Conservation (phyloP, 2,888 invertebrate genomes). For the Halocaridina rubra region DNA sequence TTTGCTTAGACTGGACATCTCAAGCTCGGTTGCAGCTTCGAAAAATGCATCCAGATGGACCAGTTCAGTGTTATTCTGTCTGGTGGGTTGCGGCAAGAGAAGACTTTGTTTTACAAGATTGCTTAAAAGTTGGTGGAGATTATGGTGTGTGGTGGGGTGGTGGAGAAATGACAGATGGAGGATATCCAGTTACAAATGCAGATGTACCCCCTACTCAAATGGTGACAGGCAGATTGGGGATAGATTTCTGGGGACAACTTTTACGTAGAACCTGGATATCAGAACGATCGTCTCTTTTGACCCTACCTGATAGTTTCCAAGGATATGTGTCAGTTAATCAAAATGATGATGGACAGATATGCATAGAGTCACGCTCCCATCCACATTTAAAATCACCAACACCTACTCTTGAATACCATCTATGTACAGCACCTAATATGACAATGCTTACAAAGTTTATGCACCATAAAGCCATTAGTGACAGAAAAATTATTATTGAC, state of each 20-base stretch:
- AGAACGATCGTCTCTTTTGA: slow-evolving; percentile 40
- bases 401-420: slow-evolving; percentile 37
- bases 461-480: slow-evolving; percentile 11
- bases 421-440: slow-evolving; percentile 49
- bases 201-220: slow-evolving; percentile 9
- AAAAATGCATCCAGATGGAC: slow-evolving; percentile 17
- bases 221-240: slow-evolving; percentile 49
- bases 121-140: slow-evolving; percentile 13
- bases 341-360: slow-evolving; percentile 13
- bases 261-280: slow-evolving; percentile 53
- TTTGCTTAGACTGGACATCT: slow-evolving; percentile 52
- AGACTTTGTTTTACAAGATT: slow-evolving; percentile 51
- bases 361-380: slow-evolving; percentile 4
- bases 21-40: slow-evolving; percentile 53
- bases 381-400: neutral
- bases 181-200: slow-evolving; percentile 44
- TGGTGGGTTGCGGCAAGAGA: slow-evolving; percentile 40
- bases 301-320: slow-evolving; percentile 31
- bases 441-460: slow-evolving; percentile 18
- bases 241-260: slow-evolving; percentile 47
- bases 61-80: slow-evolving; percentile 58
- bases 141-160: slow-evolving; percentile 60
- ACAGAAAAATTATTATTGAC: slow-evolving; percentile 4
- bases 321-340: slow-evolving; percentile 41
- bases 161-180: slow-evolving; percentile 56